These are phyloP conservation scores for Lophura nycthemera DNA, from an alignment of 2,113 vertebrate genomes.

Conservation along the genomic window DNA sequence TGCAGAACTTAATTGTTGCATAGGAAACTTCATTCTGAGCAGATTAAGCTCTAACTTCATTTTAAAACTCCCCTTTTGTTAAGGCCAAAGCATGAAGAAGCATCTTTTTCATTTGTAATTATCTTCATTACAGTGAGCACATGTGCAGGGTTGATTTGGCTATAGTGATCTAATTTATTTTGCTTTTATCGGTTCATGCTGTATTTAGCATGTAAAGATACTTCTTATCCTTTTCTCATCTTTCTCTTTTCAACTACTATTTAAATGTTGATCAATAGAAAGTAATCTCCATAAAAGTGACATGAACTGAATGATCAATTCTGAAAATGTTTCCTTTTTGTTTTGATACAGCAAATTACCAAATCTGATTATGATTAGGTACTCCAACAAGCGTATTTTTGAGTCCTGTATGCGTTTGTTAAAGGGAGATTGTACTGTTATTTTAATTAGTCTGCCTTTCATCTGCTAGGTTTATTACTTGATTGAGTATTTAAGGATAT, in stretches of 20 bases:
- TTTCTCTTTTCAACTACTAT: conserved; percentile 56
- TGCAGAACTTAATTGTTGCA: conserved; percentile 18
- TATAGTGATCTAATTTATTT: conserved; percentile 57
- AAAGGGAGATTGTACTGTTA: neutral
- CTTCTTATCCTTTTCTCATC: conserved; percentile 58
- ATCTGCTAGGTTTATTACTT: conserved; percentile 49
- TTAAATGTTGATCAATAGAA: conserved; percentile 72
- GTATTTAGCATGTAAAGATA: conserved; percentile 64
- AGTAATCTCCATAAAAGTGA: conserved; percentile 69
- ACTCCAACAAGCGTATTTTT: conserved; percentile 30
- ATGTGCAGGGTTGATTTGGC: conserved; percentile 34
- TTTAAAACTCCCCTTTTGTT: conserved; percentile 28
- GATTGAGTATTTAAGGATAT: conserved; percentile 34
- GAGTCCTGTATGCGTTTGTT: neutral
- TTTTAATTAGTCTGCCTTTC: conserved; percentile 61
- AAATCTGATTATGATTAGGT: conserved; percentile 70
- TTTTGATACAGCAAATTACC: conserved; percentile 68
- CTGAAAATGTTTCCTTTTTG: conserved; percentile 72
- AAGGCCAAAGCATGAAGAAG: neutral
- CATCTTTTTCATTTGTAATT: conserved; percentile 37
- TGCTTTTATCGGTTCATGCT: conserved; percentile 58
- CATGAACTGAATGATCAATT: conserved; percentile 70
- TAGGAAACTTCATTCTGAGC: conserved; percentile 49
- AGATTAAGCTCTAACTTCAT: neutral
- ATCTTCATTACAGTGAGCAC: neutral